Conservation (phyloP, 2,113 vertebrate genomes). For the Mixornis gularis region DNA sequence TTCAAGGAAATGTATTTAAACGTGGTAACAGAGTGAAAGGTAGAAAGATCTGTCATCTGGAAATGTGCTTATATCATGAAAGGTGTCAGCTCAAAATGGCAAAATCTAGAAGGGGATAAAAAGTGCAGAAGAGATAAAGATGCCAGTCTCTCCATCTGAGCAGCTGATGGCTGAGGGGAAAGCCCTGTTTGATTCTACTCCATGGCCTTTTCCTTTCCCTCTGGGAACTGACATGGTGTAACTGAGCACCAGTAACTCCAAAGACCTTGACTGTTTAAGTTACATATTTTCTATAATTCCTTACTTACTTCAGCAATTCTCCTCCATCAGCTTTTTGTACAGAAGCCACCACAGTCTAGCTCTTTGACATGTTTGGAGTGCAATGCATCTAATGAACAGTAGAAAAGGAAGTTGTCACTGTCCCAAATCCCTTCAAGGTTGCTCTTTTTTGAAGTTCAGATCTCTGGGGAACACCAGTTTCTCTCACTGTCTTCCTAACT, state of each 20-base stretch:
- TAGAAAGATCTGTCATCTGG: not conserved
- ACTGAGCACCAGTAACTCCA: not conserved
- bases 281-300: not conserved
- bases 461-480: not conserved
- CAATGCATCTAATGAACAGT: not conserved
- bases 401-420: not conserved
- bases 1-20: slow-evolving; percentile 18
- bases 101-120: not conserved
- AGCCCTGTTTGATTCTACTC: not conserved
- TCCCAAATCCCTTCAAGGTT: not conserved
- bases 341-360: not conserved
- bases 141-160: not conserved
- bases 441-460: not conserved
- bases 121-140: not conserved
- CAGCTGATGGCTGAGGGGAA: not conserved
- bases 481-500: not conserved
- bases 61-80: not conserved
- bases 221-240: not conserved
- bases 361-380: not conserved
- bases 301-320: not conserved
- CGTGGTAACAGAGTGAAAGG: not conserved
- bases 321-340: not conserved
- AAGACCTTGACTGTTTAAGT: not conserved
- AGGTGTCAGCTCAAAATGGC: not conserved
- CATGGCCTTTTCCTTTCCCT: not conserved